Evolutionary conservation across 2,113 vertebrate genomes (phyloP), one percentile per base, ranked within the genome.

Genomic region (Lutjanus erythropterus): DNA sequence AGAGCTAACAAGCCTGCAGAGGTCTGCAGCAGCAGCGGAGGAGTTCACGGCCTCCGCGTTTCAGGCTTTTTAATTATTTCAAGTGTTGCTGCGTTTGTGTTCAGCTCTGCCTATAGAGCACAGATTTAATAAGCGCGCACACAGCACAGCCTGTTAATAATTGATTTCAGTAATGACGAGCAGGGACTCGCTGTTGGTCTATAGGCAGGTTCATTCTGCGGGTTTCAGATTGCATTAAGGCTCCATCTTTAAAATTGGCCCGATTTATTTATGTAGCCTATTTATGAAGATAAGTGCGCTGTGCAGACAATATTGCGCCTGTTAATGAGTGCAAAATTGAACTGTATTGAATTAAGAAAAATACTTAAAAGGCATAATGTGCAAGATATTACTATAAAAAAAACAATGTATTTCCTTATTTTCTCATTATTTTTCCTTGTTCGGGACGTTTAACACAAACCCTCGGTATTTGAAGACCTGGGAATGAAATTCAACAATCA

Each of bases 21-120:
- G 83, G 75, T 85, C 81, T 76, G 82, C 77, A 27, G 76, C 59
- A 9, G 82, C 77, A 27, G 76, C 59, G 10, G 77, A 73, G 76
- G 78, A 49, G 83, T 86, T 88, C 91, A 88, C 80, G 84, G 88
- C 87, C 84, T 83, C 56, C 59, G 82, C 53, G 71, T 91, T 78
- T 75, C 69, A 66, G 61, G 49, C 49, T 37, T 56, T 85, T 75
- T 91, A 92, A 92, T 92, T 90, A 91, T 91, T 90, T 90, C 81
- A 83, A 44, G 66, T 27, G 60, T 37, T 67, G 73, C 29, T 81
- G 75, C 76, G 62, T 86, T 85, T 58, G 71, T 14, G 77, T 78
- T 77, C 75, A 49, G 73, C 75, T 88, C 80, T 29, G 84, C 83
- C 75, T 87, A 70, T 58, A 73, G 70, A 85, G 79, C 73, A 35